Conservation (phyloP, 2,888 invertebrate species). For the Pyrochroa serraticornis region DNA sequence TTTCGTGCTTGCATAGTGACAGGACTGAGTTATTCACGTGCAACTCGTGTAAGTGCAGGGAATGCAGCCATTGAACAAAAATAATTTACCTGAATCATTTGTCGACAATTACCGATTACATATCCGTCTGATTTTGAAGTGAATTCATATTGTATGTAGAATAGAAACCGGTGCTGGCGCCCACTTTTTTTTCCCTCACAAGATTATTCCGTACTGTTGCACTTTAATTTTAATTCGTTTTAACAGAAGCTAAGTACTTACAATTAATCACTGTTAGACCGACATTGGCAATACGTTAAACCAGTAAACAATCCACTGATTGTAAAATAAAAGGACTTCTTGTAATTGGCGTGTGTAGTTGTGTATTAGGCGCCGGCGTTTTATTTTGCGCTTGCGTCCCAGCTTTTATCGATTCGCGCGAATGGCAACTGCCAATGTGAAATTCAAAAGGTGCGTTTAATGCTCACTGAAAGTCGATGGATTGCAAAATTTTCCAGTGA, state of each 20-base stretch:
- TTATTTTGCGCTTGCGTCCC: constrained; percentile 27
- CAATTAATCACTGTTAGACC: constrained; percentile 14
- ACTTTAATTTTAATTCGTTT: constrained; percentile 8
- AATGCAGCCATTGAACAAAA: neutral
- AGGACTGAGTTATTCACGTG: no score
- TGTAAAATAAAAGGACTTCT: constrained; percentile 30
- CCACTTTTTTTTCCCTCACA: neutral
- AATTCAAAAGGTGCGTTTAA: neutral
- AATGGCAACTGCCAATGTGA: neutral
- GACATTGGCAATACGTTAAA: constrained; percentile 25
- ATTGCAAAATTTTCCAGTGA: no score
- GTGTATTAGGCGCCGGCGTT: constrained; percentile 10
- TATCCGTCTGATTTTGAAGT: neutral
- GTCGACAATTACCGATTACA: constrained; percentile 6
- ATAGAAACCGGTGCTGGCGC: neutral
- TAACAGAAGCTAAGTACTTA: neutral
- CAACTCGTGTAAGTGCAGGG: no score
- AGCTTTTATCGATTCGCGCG: constrained; percentile 21
- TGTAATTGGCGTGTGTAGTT: constrained; percentile 20
- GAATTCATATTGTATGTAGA: no score
- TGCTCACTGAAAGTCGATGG: neutral
- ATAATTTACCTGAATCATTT: constrained; percentile 26
- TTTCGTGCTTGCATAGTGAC: no score
- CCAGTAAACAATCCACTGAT: constrained; percentile 30
- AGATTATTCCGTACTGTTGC: constrained; percentile 1